Base-by-base conservation (phyloP, 30 jellyfish, hydroid and myxozoan species). In the Rhopilema esculentum region DNA sequence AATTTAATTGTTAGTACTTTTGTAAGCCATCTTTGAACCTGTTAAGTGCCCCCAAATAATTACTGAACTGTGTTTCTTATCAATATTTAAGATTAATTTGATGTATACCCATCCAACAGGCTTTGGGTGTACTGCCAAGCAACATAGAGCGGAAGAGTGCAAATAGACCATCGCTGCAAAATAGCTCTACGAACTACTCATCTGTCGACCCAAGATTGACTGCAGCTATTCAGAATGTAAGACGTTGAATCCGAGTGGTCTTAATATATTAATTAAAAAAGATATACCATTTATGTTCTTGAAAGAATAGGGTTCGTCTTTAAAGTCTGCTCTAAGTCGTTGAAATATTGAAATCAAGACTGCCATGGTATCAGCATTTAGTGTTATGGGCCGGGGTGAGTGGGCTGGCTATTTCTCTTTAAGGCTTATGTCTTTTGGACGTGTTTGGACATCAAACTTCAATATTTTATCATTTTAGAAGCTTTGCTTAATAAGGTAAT, bases 201-300 rank as follows among this genome's bases (percentile, higher is more conserved):
- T 26, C 76, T n/a, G 74, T 83, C 27, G 92, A 83, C 66, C 68
- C 92, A 25, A 72, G 31, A 49, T 65, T 65, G 31, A 65, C 92
- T 66, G 86, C 75, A 30, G 92, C 92, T 20, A 74, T 83, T 18
- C 75, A 83, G 76, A 83, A 83, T 19, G 64, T 83, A 15, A 50
- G 92, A 12, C 57, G 57, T 40, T 40, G 57, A 40, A 40, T 12
- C 12, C 12, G 9, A 2, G 57, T 12, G 57, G 12, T 40, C 57
- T 12, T 40, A 40, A 12, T 40, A 2, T 40, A 12, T 40, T 6
- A 40, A 2, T 2, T 40, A 40, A 40, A 40, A 40, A n/a, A n/a
- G n/a, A 40, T 40, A 12, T 12, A 40, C 57, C 57, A 2, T 40
- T 12, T 40, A 40, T 40, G 57, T 40, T 12, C 57, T 40, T 40